Conservation (phyloP, 2,113 vertebrate genomes). For the Pteronura brasiliensis region DNA sequence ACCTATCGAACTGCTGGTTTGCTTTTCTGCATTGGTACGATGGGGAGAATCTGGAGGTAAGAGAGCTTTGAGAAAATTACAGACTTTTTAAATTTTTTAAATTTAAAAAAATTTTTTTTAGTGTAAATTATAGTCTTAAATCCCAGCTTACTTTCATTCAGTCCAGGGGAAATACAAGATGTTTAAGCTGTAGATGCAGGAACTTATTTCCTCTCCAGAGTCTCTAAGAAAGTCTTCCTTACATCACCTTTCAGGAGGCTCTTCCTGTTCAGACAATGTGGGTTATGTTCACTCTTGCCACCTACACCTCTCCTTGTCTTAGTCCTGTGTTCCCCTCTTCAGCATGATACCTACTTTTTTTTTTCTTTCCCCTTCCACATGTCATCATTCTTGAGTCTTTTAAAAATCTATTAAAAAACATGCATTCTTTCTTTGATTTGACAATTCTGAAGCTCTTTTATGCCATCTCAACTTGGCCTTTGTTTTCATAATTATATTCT, state of each 20-base stretch:
- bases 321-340: neutral
- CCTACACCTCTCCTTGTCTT: neutral
- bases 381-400: neutral
- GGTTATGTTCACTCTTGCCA: neutral
- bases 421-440: neutral
- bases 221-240: too few relatives aligned
- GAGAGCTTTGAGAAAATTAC: slow-evolving; percentile 44
- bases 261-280: neutral
- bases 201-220: neutral
- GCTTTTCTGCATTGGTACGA: slow-evolving; percentile 89
- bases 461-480: neutral
- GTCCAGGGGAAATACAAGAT: neutral
- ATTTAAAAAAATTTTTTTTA: too few relatives aligned
- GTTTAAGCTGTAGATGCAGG: neutral
- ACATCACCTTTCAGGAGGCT: neutral
- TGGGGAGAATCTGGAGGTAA: slow-evolving; percentile 86
- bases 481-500: neutral
- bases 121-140: neutral
- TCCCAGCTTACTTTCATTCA: neutral
- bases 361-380: neutral
- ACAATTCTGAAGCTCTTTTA: neutral
- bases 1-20: slow-evolving; percentile 89
- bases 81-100: neutral
- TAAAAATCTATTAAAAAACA: neutral
- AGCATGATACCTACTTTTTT: neutral